These are phyloP conservation scores for Sinocyclocheilus anshuiensis DNA, from an alignment of 2,113 vertebrate species.

Conservation along the genomic window DNA sequence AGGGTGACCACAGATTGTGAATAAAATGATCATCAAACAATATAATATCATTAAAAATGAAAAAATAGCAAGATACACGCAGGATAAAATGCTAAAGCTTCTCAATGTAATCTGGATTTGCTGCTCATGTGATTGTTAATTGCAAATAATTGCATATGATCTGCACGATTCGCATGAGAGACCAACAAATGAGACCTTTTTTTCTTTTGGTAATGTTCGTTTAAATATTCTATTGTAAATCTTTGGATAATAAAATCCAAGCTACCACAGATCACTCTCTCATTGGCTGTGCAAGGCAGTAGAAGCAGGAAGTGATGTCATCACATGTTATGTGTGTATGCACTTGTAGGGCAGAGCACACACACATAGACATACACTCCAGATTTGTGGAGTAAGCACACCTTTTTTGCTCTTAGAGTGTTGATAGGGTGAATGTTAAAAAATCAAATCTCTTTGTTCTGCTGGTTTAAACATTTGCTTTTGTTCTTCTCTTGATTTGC, in stretches of 20 bases:
- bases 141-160: constrained; percentile 46
- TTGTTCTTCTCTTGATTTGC: constrained; percentile 19
- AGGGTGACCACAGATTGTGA: not conserved
- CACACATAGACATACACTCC: not conserved
- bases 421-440: not conserved
- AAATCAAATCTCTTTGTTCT: not conserved
- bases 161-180: constrained; percentile 69
- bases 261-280: not conserved
- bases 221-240: constrained; percentile 1
- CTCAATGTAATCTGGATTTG: constrained; percentile 41
- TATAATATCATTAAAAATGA: not conserved
- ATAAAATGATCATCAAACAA: constrained; percentile 6
- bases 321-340: not conserved
- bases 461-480: not conserved
- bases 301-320: constrained; percentile 19
- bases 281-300: constrained; percentile 23
- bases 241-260: not conserved
- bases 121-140: constrained; percentile 7
- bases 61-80: not conserved
- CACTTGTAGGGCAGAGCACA: no score
- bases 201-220: not conserved
- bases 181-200: constrained; percentile 25
- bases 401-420: not conserved
- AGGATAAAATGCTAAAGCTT: constrained; percentile 26
- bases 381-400: constrained; percentile 3